Conservation (phyloP, 2,797 vertebrate species). For the Siniperca scherzeri region DNA sequence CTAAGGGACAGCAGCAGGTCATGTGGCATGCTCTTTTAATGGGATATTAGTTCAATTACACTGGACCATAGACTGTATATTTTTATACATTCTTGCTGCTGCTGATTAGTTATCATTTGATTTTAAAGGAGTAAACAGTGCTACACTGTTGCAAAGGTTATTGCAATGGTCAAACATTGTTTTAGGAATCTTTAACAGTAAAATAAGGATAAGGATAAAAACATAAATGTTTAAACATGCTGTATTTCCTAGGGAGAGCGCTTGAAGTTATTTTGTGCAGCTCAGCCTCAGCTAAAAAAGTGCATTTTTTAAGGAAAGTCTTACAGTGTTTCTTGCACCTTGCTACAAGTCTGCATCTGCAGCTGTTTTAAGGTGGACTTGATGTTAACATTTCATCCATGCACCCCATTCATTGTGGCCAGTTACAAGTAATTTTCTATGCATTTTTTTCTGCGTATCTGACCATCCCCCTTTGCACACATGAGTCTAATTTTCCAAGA, state of each 20-base stretch:
- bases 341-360: background rate
- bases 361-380: background rate
- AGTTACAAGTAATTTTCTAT: background rate
- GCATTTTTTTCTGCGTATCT: background rate
- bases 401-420: background rate
- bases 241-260: background rate
- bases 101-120: background rate
- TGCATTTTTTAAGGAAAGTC: background rate
- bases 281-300: background rate
- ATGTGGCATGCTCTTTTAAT: slow-evolving; percentile 23
- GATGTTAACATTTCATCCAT: background rate
- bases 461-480: slow-evolving; percentile 12
- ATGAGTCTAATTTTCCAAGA: slow-evolving; percentile 49
- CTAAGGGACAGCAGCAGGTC: slow-evolving; percentile 9
- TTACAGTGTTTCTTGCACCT: background rate
- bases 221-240: background rate
- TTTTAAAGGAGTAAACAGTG: background rate
- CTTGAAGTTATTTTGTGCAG: background rate
- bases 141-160: background rate
- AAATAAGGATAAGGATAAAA: background rate
- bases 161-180: background rate
- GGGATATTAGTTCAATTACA: slow-evolving; percentile 20
- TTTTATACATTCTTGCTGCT: background rate
- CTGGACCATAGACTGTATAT: background rate
- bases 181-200: background rate